Conservation (phyloP, 2,113 vertebrate species). For the Heteronetta atricapilla region DNA sequence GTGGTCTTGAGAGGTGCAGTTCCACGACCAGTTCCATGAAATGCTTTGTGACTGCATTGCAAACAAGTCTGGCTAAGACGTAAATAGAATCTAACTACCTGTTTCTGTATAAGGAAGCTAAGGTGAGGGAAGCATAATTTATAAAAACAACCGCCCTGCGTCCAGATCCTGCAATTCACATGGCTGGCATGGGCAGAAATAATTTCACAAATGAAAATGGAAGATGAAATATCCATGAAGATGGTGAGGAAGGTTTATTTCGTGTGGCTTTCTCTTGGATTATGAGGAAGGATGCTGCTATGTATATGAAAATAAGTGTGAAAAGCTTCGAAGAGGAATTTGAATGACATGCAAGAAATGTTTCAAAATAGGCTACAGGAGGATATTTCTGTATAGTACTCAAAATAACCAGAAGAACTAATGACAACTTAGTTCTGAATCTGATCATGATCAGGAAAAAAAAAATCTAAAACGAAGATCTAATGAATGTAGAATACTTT, state of each 20-base stretch:
- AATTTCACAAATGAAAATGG: background rate
- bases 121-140: slow-evolving; percentile 5
- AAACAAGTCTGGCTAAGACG: background rate
- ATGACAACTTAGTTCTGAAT: background rate
- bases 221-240: background rate
- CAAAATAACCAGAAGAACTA: background rate
- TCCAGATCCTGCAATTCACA: background rate
- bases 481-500: background rate
- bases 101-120: background rate
- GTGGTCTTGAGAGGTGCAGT: background rate
- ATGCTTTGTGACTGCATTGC: background rate
- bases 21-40: background rate
- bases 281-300: background rate
- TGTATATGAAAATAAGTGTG: background rate
- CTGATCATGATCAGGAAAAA: background rate
- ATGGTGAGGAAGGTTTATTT: background rate
- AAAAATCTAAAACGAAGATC: background rate
- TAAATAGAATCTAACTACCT: background rate
- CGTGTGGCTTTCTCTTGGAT: background rate
- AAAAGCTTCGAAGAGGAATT: background rate
- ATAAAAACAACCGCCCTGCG: background rate
- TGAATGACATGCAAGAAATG: background rate
- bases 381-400: background rate
- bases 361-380: background rate
- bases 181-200: background rate